Evolutionary conservation across 2,113 vertebrate species (phyloP).

Genomic region (Poecile atricapillus): DNA sequence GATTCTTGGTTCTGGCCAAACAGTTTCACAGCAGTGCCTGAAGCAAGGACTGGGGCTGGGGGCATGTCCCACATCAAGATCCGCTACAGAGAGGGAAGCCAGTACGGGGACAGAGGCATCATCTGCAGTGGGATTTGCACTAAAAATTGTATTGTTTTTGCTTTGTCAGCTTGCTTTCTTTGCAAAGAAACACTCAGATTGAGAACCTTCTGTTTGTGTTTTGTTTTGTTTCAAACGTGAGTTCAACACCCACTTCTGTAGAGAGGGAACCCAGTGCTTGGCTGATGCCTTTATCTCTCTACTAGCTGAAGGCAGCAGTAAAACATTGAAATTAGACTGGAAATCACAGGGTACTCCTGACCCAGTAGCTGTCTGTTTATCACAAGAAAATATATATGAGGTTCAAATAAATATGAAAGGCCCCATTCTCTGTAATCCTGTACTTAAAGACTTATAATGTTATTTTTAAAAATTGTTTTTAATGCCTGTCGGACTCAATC

Average conservation of each 20-base stretch:
- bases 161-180: not conserved
- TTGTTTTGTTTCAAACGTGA: not conserved
- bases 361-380: not conserved
- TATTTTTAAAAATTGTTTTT: not conserved
- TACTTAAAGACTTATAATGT: not conserved
- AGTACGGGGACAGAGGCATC: rapidly evolving
- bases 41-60: not conserved
- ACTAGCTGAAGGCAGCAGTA: not conserved
- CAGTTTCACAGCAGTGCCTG: not conserved
- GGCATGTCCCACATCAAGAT: not conserved
- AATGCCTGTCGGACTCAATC: not conserved
- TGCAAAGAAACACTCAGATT: not conserved
- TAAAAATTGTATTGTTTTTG: not conserved
- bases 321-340: not conserved
- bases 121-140: not conserved
- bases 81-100: not conserved
- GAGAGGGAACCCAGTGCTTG: not conserved
- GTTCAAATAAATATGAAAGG: not conserved
- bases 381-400: not conserved
- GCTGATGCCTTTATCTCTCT: not conserved
- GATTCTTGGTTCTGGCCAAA: not conserved
- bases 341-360: not conserved
- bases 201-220: not conserved
- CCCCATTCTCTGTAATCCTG: not conserved
- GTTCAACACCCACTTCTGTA: not conserved